These are phyloP conservation scores for Drosophila micromelanica DNA, from an alignment of 1,140 invertebrate genomes.

Conservation along the genomic window DNA sequence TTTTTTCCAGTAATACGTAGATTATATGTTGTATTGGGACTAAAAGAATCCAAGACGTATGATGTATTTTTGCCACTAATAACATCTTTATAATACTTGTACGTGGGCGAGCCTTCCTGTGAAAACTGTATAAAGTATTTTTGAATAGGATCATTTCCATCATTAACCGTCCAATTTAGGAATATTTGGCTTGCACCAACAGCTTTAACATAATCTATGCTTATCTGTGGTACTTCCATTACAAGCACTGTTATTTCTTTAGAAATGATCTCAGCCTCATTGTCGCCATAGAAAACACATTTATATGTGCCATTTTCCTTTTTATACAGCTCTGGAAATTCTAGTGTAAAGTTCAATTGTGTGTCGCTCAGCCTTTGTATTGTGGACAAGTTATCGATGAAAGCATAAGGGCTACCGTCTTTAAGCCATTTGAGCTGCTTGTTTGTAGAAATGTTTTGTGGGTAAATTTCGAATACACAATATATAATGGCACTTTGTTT, in stretches of 20 bases:
- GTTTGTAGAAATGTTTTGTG: conserved; percentile 85
- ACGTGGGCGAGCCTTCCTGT: conserved; percentile 85
- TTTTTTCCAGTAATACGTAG: conserved; percentile 86
- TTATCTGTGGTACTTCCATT: conserved; percentile 89
- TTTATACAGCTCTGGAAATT: conserved; percentile 86
- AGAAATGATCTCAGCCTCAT: conserved; percentile 53
- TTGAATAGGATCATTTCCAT: conserved; percentile 90
- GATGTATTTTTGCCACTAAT: conserved; percentile 87
- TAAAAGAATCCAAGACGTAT: conserved; percentile 87
- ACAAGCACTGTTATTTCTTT: conserved; percentile 86
- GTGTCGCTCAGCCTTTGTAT: conserved; percentile 86
- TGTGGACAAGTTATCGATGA: conserved; percentile 65
- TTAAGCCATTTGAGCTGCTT: conserved; percentile 86
- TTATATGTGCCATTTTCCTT: conserved; percentile 89
- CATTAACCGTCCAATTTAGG: conserved; percentile 92
- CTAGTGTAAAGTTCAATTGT: conserved; percentile 85
- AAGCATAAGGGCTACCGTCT: conserved; percentile 85
- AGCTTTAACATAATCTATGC: conserved; percentile 90
- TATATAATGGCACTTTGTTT: conserved; percentile 85
- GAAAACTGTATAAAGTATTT: conserved; percentile 88
- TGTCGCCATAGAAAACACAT: conserved; percentile 84
- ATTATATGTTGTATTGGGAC: conserved; percentile 87
- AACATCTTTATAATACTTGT: conserved; percentile 85
- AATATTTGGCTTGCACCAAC: conserved; percentile 90
- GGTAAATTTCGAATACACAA: conserved; percentile 87